Evolutionary conservation across 2,797 vertebrate species (phyloP).

Genomic region (Mustela erminea): DNA sequence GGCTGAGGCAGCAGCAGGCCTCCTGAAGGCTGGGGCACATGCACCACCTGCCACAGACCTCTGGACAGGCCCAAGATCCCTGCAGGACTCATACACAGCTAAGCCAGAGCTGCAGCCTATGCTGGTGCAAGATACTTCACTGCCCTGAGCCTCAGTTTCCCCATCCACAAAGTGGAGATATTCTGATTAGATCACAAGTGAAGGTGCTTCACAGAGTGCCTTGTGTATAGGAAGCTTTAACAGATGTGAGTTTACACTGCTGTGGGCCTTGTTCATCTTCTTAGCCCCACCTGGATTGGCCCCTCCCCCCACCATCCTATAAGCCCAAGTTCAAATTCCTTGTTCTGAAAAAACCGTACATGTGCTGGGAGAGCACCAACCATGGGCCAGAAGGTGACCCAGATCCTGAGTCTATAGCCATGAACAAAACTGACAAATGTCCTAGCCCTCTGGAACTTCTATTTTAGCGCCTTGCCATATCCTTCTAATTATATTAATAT

Average conservation of each 20-base stretch:
- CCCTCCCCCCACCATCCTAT: background rate
- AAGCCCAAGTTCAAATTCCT: background rate
- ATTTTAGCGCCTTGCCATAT: background rate
- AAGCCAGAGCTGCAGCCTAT: background rate
- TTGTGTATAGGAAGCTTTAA: rapidly evolving
- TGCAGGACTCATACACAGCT: background rate
- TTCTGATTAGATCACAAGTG: background rate
- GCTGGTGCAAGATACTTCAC: background rate
- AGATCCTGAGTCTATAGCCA: background rate
- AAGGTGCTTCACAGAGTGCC: background rate
- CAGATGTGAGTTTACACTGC: background rate
- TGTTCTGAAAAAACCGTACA: background rate
- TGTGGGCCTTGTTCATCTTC: too few species aligned
- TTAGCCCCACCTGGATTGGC: background rate
- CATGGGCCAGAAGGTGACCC: background rate
- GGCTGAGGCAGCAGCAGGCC: background rate
- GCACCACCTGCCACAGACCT: background rate
- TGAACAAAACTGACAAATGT: background rate
- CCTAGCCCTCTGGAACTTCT: background rate
- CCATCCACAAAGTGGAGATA: background rate
- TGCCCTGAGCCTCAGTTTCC: background rate
- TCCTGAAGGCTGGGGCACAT: rapidly evolving
- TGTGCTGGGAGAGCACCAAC: background rate
- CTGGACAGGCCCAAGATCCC: background rate
- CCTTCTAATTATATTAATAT: background rate